Evolutionary conservation across 2,888 invertebrate genomes (phyloP).

Genomic region (Drosophila mayaguana): DNA sequence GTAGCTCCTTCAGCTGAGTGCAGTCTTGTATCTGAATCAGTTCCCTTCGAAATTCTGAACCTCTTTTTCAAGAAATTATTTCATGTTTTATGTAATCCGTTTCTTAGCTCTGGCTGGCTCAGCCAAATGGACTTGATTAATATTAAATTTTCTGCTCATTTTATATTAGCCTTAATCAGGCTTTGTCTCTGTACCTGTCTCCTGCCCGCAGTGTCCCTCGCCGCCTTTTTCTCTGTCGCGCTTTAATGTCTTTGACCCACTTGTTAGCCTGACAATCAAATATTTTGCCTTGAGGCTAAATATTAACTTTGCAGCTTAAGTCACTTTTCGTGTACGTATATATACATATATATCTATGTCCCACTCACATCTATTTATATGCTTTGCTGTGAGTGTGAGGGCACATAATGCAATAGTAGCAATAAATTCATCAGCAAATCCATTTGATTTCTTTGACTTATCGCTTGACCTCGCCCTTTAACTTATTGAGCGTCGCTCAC

Average conservation of each 20-base stretch:
- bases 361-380: background rate
- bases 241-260: slow-evolving; percentile 62
- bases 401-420: slow-evolving; percentile 72
- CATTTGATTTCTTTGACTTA: slow-evolving; percentile 34
- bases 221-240: slow-evolving; percentile 3
- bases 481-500: background rate
- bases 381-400: slow-evolving; percentile 11
- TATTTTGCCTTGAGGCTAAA: slow-evolving; percentile 58
- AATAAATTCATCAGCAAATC: slow-evolving; percentile 71
- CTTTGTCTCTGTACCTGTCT: too few relatives aligned
- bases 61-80: background rate
- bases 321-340: slow-evolving; percentile 17
- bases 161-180: background rate
- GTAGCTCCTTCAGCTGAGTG: too few relatives aligned
- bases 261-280: slow-evolving; percentile 49
- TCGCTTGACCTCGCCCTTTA: background rate
- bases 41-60: background rate
- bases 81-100: background rate
- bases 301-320: slow-evolving; percentile 58
- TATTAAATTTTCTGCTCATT: background rate
- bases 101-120: too few relatives aligned
- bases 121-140: background rate
- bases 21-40: background rate
- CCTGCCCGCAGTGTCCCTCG: background rate
- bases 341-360: background rate